These are phyloP conservation scores for Whitmania pigra DNA, from an alignment of 1,140 invertebrate genomes.

Conservation along the genomic window DNA sequence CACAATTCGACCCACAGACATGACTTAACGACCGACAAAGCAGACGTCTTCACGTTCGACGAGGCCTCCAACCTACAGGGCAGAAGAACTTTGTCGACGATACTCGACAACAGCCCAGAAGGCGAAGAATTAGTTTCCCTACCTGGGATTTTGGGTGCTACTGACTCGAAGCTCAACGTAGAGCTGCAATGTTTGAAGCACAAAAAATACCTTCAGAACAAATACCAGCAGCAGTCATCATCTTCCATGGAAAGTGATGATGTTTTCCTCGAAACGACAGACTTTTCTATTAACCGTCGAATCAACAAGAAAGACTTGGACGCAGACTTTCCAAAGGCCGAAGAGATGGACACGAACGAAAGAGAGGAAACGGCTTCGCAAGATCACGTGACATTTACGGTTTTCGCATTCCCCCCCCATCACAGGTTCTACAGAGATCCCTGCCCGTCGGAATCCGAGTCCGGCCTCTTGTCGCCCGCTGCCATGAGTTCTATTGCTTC, in stretches of 20 bases:
- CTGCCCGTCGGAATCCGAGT: not conserved
- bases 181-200: not conserved
- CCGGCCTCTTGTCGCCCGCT: not conserved
- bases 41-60: not conserved
- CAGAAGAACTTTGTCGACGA: conserved; percentile 3
- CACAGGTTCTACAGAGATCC: conserved; percentile 7
- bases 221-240: conserved; percentile 8
- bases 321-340: not conserved
- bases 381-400: not conserved
- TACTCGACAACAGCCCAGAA: conserved; percentile 5
- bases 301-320: not conserved
- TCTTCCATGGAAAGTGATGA: conserved; percentile 1
- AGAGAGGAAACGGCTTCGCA: not conserved
- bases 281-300: not conserved
- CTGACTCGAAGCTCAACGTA: not conserved
- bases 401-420: not conserved
- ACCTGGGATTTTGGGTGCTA: not conserved
- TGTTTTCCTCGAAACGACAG: not conserved
- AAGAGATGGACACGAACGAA: not conserved
- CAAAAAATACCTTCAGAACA: conserved; percentile 10
- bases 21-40: not conserved
- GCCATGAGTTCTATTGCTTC: conserved; percentile 4
- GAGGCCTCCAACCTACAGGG: no score
- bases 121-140: not conserved
- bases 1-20: not conserved